Evolutionary conservation across 2,113 vertebrate species (phyloP).

Genomic region (Plecotus auritus): DNA sequence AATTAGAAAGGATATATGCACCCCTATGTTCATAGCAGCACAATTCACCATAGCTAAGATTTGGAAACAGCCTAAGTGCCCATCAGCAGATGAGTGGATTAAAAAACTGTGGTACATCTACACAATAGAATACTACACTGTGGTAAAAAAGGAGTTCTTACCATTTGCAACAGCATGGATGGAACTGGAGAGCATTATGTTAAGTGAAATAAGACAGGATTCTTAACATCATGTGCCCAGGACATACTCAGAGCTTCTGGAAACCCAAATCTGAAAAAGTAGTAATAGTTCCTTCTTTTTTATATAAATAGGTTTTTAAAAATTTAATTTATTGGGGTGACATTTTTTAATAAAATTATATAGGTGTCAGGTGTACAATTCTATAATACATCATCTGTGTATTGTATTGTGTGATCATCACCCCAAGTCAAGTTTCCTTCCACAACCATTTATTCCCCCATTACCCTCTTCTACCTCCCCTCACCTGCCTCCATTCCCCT

Average conservation of each 20-base stretch:
- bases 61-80: no score
- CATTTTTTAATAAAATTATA: not conserved
- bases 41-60: no score
- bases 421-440: not conserved
- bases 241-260: not conserved
- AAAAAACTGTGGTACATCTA: no score
- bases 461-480: not conserved
- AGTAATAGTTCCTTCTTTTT: not conserved
- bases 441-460: not conserved
- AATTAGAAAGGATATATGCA: no score
- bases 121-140: no score
- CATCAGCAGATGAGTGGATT: no score
- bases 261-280: not conserved
- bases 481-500: not conserved
- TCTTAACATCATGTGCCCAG: not conserved
- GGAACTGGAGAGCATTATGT: no score
- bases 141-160: no score
- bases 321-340: not conserved
- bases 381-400: not conserved
- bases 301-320: not conserved
- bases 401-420: not conserved
- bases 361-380: not conserved
- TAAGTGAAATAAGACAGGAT: no score
- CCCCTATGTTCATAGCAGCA: no score
- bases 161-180: no score